Base-by-base conservation (phyloP, 2,113 vertebrate species). In the Actinemys pallida region DNA sequence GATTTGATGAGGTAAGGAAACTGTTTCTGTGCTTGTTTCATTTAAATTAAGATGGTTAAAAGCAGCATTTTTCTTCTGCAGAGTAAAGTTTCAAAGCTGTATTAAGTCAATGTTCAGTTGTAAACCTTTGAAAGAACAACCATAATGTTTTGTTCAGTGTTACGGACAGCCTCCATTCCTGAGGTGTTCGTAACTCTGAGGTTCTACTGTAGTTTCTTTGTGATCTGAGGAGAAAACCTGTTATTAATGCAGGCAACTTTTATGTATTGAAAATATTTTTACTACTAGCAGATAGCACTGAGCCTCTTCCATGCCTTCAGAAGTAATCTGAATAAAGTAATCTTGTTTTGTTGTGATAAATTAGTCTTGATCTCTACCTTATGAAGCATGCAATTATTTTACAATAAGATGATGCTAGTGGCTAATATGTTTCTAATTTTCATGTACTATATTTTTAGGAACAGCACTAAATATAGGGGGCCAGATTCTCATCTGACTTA, bases 231-330 rank as follows among this genome's bases (percentile, higher is more conserved):
- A 87, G 82, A 94, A 95, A 88, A 92, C 87, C 53, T 93, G 52
- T 81, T 96, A 92, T 83, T 84, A 86, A 84, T 90, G 95, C 65
- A 53, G 75, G 79, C 79, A 90, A 95, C 62, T 42, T 56, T 20
- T 87, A 90, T 91, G 54, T 86, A 96, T 96, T 95, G 94, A 91
- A 95, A 93, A 95, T 94, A 57, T 6, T 1, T 92, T 95, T 92
- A 56, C 86, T 78, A 69, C 86, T 89, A 87, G 39, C 42, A 91
- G 22, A 82, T 16, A 93, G 90, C 47, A 84, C 57, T 88, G 27
- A 50, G 75, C 89, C n/a, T 84, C 90, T 93, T 80, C 95, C 87
- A 81, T 54, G 87, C 56, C 84, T 86, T 88, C 84, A 72, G 93
- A 72, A 89, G 35, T 94, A 90, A 83, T 93, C 87, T 96, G 84